These are phyloP conservation scores for Cremastobaeus sp. DNA, from an alignment of 2,888 invertebrate species.

Conservation along the genomic window DNA sequence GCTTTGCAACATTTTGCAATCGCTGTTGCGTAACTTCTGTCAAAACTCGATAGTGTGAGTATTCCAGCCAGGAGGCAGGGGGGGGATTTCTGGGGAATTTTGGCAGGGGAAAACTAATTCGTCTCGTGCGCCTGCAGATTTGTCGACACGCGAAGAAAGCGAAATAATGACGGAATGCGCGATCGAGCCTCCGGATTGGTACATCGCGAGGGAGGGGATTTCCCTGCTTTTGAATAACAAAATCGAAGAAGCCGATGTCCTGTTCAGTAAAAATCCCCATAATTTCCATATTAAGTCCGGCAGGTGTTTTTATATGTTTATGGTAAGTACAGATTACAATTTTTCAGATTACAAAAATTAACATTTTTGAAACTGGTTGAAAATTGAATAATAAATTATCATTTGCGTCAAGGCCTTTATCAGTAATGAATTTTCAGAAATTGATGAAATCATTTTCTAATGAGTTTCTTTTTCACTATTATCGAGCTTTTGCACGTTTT, in stretches of 20 bases:
- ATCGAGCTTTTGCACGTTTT: too few relatives aligned
- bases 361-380: too few relatives aligned
- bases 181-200: conserved; percentile 76
- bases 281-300: conserved; percentile 79
- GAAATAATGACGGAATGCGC: conserved; percentile 60
- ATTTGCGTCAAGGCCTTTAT: too few relatives aligned
- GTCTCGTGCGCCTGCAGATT: too few relatives aligned
- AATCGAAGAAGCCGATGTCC: conserved; percentile 77
- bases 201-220: conserved; percentile 77
- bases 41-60: conserved; percentile 17
- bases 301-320: conserved; percentile 79
- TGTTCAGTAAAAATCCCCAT: conserved; percentile 77
- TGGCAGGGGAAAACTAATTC: conserved; percentile 4
- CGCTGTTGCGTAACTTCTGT: conserved; percentile 9
- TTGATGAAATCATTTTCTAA: too few relatives aligned
- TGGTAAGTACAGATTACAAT: too few relatives aligned
- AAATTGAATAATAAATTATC: too few relatives aligned
- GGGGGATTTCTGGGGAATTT: neutral
- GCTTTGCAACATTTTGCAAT: too few relatives aligned
- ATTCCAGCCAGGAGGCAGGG: too few relatives aligned
- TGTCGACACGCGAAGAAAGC: conserved; percentile 4
- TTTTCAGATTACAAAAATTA: too few relatives aligned
- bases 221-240: conserved; percentile 79
- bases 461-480: too few relatives aligned
- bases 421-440: too few relatives aligned